These are phyloP conservation scores for Threskiornis aethiopicus DNA, from an alignment of 2,797 vertebrate species.

Conservation along the genomic window DNA sequence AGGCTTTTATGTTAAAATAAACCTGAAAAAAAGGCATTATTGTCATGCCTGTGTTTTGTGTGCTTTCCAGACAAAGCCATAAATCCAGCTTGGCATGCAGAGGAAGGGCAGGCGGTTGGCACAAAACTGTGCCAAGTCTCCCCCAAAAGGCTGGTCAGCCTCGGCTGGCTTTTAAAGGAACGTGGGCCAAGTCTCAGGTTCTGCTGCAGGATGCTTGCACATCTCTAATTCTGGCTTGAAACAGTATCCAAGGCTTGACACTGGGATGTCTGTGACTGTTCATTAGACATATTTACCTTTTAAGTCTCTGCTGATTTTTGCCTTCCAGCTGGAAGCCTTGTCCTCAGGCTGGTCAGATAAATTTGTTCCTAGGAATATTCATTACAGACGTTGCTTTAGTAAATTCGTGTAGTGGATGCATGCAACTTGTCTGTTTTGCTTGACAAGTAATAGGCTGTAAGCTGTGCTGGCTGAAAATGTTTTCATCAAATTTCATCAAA, in stretches of 20 bases:
- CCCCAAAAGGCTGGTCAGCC: neutral
- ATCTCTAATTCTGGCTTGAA: slow-evolving; percentile 16
- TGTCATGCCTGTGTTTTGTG: neutral
- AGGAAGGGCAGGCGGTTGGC: neutral
- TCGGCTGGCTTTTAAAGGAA: neutral
- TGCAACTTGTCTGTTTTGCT: neutral
- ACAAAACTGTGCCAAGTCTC: neutral
- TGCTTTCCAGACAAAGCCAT: neutral
- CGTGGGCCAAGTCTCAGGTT: neutral
- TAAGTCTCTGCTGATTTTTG: neutral
- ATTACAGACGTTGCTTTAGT: neutral
- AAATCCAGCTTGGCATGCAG: neutral
- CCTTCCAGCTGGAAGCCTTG: neutral
- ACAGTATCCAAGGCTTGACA: neutral
- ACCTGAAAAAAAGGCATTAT: neutral
- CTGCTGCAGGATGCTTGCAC: neutral
- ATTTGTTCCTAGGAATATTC: neutral
- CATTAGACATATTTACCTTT: neutral
- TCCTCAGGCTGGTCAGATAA: neutral
- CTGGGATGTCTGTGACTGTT: neutral
- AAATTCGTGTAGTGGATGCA: neutral
- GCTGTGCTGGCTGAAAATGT: neutral
- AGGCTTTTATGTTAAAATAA: neutral
- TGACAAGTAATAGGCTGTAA: neutral
- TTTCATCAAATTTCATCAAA: too few species aligned